Evolutionary conservation across 1,140 invertebrate species (phyloP), one percentile per base, ranked within the genome.

Genomic region (Brachionus plicatilis): DNA sequence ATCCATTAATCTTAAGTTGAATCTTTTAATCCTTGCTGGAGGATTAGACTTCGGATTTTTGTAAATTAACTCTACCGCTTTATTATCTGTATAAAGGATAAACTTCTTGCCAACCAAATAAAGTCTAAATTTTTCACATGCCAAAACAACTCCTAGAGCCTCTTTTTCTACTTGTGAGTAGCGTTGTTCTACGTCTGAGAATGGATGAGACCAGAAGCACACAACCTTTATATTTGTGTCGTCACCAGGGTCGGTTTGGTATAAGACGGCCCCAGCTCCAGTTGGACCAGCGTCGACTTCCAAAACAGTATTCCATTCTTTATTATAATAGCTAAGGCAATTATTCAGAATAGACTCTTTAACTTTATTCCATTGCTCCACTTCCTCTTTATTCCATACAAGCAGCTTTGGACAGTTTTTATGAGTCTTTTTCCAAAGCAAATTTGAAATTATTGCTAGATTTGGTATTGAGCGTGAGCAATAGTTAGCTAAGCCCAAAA

Each of bases 261-360:
- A 85, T 14, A 92, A 41, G 1, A 92, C 90, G 0, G 89, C 90
- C 14, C 90, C 90, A 6, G 91, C 33, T 0, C 89, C 90, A 72
- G 86, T 86, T 4, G 87, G 85, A 33, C 86, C 88, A 14, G 90
- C 85, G 45, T 85, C 84, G n/a, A 75, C 70, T 17, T 41, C 43
- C 33, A 75, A 41, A 20, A 43, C 6, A 6, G 70, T 47, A 9
- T 41, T 33, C 70, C 70, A 75, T 8, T 75, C 17, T 33, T 41
- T 41, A 20, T 75, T 75, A 17, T 8, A 75, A 33, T 75, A 75
- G 24, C 56, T 65, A 27, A 65, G 20, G 56, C 4, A 65, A 27
- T 4, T 24, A 8, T 4, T 65, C 7, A 65, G 56, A 24, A 65
- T 65, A 8, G 56, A 65, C 6, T 65, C 56, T 27, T 65, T 65